phyloP scores from a whole-genome alignment of 2,888 invertebrate species.

The Caenorhabditis japonica region DNA sequence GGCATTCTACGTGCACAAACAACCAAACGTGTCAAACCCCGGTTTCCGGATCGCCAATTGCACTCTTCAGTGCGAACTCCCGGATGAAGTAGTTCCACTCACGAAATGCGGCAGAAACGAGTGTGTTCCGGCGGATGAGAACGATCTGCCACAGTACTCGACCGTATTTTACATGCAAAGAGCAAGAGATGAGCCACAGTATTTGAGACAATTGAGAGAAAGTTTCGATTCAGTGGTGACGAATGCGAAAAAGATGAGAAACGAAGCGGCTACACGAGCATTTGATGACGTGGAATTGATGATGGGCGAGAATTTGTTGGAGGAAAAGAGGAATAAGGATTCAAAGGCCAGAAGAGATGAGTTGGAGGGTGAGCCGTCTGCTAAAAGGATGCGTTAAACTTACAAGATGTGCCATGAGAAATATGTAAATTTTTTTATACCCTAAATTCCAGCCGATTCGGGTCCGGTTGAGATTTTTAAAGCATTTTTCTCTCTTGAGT shows the following conservation, averaged over 20 bases:
- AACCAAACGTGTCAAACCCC: not conserved
- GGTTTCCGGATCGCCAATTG: constrained; percentile 29
- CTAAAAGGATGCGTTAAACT: constrained; percentile 4
- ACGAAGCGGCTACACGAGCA: not conserved
- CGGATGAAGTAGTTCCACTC: not conserved
- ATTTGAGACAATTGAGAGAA: constrained; percentile 3
- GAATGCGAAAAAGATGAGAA: not conserved
- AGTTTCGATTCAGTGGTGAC: constrained; percentile 5
- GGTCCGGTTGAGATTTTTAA: no score
- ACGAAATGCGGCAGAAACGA: not conserved
- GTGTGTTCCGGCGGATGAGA: not conserved
- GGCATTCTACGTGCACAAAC: constrained; percentile 19
- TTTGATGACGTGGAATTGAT: constrained; percentile 1
- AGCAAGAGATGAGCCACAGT: not conserved
- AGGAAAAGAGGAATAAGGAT: not conserved
- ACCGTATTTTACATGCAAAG: not conserved
- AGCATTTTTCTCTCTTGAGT: no score
- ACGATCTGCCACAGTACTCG: constrained; percentile 3
- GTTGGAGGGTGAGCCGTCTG: constrained; percentile 4
- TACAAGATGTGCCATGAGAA: no score
- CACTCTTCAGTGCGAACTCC: constrained; percentile 21
- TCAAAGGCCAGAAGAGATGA: not conserved
- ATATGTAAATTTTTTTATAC: no score
- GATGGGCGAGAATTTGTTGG: constrained; percentile 9
- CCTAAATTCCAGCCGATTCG: no score